Base-by-base conservation (phyloP, 2,888 invertebrate genomes). In the Morpho helenor region DNA sequence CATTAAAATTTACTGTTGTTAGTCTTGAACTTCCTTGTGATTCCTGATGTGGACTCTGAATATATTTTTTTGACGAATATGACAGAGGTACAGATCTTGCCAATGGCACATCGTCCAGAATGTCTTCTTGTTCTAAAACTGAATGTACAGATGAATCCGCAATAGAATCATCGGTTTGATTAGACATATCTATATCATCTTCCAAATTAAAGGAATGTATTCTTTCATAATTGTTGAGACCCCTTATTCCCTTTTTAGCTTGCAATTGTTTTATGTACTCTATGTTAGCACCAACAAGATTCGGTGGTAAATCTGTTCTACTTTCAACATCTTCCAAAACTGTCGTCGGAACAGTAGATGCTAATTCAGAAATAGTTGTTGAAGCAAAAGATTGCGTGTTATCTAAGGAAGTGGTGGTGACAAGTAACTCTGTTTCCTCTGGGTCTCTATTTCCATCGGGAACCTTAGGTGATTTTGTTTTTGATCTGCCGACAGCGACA, bases 401-500 rank as follows among this genome's bases (percentile, higher is more conserved):
- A 9, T 63, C 63, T 55, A 61, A 8, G 8, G 56, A 8, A 16
- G 66, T 52, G 7, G 61, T 49, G 10, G 64, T 60, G 8, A 59
- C 50, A 41, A 62, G 57, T 52, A 62, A 55, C 51, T 70, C 63
- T 43, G 58, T 61, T 46, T 60, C 52, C 9, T 51, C 16, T 8
- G 64, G 62, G 50, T 65, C 64, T 57, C 46, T 57, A 41, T 40
- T 58, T 49, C 65, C 67, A 57, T 65, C 64, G 43, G 56, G 7
- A 44, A 60, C 61, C 57, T 59, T 73, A 10, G 62, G 64, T 47
- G 71, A 63, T 66, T 78, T 85, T 16, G 69, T 68, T 67, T 74
- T 78, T 7, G 91, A 88, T 56, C 92, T 87, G 3, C 91, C 92
- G 6, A 93, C 87, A 55, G 92, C 93, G 10, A 93, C 91, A 7